Base-by-base conservation (phyloP, 2,888 invertebrate genomes). In the Drosophila macrospina region DNA sequence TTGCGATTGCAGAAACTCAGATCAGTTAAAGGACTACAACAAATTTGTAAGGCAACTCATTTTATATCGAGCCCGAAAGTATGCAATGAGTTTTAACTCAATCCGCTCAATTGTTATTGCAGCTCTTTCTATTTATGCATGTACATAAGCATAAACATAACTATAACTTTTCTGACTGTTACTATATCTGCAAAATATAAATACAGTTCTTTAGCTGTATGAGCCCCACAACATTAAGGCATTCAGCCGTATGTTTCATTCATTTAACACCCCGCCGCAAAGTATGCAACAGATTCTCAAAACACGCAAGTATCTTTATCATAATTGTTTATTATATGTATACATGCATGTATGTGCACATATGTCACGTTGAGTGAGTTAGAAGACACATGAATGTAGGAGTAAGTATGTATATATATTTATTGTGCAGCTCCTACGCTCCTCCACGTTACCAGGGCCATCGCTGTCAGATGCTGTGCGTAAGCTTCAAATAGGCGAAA, bases 361-460 rank as follows among this genome's bases (percentile, higher is more conserved):
- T n/a, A n/a, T n/a, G n/a, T n/a, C n/a, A n/a, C n/a, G n/a, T n/a
- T n/a, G n/a, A n/a, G n/a, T n/a, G n/a, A n/a, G n/a, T n/a, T n/a
- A 20, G 10, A 34, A 36, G 36, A 45, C 13, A 56, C 34, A 26
- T 11, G n/a, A 11, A 6, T 50, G 16, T 51, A 60, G 32, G 39
- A 48, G 36, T 52, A 34, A 30, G 37, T 42, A 24, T 41, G 26
- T 52, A 24, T 47, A 39, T 39, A 39, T 47, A 39, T 57, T 63
- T 55, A 62, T 47, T 54, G 37, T 65, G 55, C 63, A 63, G 45
- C 54, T 66, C 44, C 41, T 64, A 28, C 51, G 51, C 41, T 63
- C n/a, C n/a, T n/a, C n/a, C 60, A 44, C 28, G 59, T 54, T 39
- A 41, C 39, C 62, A 61, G 44, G 51, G 47, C 39, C 68, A 60